Evolutionary conservation across 2,888 invertebrate species (phyloP).

Genomic region (Toxonevra muliebris): DNA sequence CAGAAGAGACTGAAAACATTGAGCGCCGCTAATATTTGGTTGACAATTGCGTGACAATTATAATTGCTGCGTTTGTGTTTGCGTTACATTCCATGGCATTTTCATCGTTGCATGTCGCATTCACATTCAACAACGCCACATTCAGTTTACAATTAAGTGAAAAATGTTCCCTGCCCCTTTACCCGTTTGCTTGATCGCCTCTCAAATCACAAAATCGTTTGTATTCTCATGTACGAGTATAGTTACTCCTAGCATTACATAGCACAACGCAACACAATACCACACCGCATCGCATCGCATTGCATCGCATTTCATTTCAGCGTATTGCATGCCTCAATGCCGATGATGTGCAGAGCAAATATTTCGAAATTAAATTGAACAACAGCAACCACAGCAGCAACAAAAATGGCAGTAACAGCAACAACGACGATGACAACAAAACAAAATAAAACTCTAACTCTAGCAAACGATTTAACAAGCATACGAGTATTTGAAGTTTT

Average conservation of each 20-base stretch:
- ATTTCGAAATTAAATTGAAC: constrained; percentile 19
- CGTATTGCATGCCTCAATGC: too few relatives aligned
- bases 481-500: background rate
- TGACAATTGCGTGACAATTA: constrained; percentile 47
- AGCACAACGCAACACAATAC: too few relatives aligned
- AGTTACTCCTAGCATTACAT: too few relatives aligned
- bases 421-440: background rate
- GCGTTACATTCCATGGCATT: constrained; percentile 21
- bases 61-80: constrained; percentile 36
- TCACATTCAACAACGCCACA: constrained; percentile 13
- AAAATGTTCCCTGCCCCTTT: background rate
- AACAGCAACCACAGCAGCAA: constrained; percentile 11
- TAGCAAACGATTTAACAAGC: constrained; percentile 1
- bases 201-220: too few relatives aligned
- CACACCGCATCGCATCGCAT: too few relatives aligned
- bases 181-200: too few relatives aligned
- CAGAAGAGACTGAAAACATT: background rate
- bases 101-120: constrained; percentile 24
- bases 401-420: background rate
- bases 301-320: too few relatives aligned
- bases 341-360: background rate
- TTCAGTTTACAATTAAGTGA: constrained; percentile 29
- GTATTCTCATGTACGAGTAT: too few relatives aligned
- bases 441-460: constrained; percentile 4
- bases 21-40: constrained; percentile 22